A percentile compares a stretch with the other conserved stretches of the same genome.
phyloP scores from a whole-genome alignment of 2,888 invertebrate genomes.

The Orchestes rusci region DNA sequence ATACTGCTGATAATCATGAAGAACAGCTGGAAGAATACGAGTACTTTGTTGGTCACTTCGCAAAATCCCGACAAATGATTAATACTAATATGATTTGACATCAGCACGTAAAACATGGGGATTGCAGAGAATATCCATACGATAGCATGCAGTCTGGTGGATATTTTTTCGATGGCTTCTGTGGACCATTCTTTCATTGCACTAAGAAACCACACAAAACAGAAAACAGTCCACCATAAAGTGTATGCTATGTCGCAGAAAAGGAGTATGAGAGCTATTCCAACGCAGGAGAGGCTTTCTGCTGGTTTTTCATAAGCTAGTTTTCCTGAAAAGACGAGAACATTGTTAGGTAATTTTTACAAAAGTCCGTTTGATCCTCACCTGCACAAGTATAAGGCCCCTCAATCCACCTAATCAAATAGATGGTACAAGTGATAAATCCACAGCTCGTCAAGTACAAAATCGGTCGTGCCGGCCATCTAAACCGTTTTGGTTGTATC shows the following conservation, averaged over 20 bases:
- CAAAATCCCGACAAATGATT: constrained; percentile 79
- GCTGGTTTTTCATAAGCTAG: constrained; percentile 29
- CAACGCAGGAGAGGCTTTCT: constrained; percentile 33
- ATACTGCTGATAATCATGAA: constrained; percentile 55
- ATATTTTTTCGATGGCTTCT: constrained; percentile 80
- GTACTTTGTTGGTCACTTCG: constrained; percentile 48
- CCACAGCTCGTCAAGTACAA: constrained; percentile 80
- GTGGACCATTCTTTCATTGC: constrained; percentile 91
- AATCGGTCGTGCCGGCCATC: constrained; percentile 88
- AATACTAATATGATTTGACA: constrained; percentile 69
- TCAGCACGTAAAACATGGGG: constrained; percentile 74
- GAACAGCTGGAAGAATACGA: constrained; percentile 32
- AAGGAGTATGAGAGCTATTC: constrained; percentile 35
- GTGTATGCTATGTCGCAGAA: constrained; percentile 74
- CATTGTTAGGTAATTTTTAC: not conserved
- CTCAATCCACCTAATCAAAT: constrained; percentile 34
- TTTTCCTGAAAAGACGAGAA: constrained; percentile 16
- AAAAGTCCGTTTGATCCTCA: too few relatives aligned
- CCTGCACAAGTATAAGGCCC: constrained; percentile 36
- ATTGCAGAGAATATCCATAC: constrained; percentile 86
- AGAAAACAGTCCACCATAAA: constrained; percentile 83
- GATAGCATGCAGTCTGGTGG: constrained; percentile 76
- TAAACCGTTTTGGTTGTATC: constrained; percentile 81
- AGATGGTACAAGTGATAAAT: constrained; percentile 34
- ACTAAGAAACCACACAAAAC: constrained; percentile 83